Base-by-base conservation (phyloP, 2,888 invertebrate genomes). In the Drosophila recens region DNA sequence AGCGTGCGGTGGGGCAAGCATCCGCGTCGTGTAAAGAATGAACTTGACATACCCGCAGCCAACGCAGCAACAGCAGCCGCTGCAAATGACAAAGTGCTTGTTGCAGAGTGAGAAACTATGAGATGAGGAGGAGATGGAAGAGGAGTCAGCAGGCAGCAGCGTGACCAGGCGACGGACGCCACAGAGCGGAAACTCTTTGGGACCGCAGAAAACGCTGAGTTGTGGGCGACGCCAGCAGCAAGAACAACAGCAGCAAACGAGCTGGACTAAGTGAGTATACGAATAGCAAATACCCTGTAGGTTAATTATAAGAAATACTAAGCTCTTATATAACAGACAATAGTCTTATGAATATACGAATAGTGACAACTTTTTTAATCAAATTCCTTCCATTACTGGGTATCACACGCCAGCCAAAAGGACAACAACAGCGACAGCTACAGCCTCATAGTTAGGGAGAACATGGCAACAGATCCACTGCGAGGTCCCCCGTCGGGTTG, bases 131-230 rank as follows among this genome's bases (percentile, higher is more conserved):
- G 15, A 9, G n/a, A 40, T 38, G 38, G 46, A 8, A 10, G 11
- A 45, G 46, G 10, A 10, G 11, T 13, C 42, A 58, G 51, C n/a
- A 38, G 42, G 17, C 63, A 54, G 45, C n/a, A 40, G 40, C 56
- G 34, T 57, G 72, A 52, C 65, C 59, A 66, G 34, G 61, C 64
- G 56, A 59, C 34, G 58, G 45, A 59, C 27, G 79, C 76, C 80
- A 62, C 80, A 75, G 67, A 76, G 76, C 81, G 80, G 81, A 81
- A 81, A 81, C 79, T 75, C 71, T 76, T 81, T 81, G 62, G 79
- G 66, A 71, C 75, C 80, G 33, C 76, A 76, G 79, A 81, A 80
- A 79, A 68, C 72, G 72, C 72, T 79, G 79, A 81, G 80, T 73
- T 81, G 73, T 73, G 79, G 78, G 68, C 67, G 61, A 56, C 36